Evolutionary conservation across 2,888 invertebrate genomes (phyloP).

Genomic region (Pecten maximus): DNA sequence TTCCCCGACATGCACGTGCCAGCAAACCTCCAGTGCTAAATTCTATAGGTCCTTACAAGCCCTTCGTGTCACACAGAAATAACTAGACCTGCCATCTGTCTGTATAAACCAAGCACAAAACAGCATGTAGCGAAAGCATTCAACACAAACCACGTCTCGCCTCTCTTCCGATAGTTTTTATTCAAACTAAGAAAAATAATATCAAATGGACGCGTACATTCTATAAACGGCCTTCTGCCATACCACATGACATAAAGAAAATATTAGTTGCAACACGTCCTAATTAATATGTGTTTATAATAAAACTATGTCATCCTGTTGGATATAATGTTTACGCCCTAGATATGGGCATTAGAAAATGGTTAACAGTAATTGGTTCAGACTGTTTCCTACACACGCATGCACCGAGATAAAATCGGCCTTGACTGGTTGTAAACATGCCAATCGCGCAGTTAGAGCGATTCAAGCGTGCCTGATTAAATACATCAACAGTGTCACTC

Average conservation of each 20-base stretch:
- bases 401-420: not conserved
- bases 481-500: not conserved
- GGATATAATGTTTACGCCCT: not conserved
- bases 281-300: not conserved
- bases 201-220: too few relatives aligned
- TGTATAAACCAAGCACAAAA: not conserved
- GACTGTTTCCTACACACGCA: not conserved
- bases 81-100: not conserved
- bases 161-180: not conserved
- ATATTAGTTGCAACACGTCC: not conserved
- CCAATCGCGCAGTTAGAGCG: not conserved
- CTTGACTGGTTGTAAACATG: not conserved
- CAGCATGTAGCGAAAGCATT: not conserved
- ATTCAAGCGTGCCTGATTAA: not conserved
- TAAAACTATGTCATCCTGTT: not conserved
- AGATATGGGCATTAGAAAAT: not conserved
- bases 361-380: not conserved
- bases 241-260: not conserved
- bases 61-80: not conserved
- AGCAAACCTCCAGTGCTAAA: not conserved
- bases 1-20: conserved; percentile 35
- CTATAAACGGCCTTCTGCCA: too few relatives aligned
- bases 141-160: not conserved
- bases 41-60: not conserved
- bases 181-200: too few relatives aligned